Conservation (phyloP, 2,797 vertebrate genomes). For the Melanitta fusca region DNA sequence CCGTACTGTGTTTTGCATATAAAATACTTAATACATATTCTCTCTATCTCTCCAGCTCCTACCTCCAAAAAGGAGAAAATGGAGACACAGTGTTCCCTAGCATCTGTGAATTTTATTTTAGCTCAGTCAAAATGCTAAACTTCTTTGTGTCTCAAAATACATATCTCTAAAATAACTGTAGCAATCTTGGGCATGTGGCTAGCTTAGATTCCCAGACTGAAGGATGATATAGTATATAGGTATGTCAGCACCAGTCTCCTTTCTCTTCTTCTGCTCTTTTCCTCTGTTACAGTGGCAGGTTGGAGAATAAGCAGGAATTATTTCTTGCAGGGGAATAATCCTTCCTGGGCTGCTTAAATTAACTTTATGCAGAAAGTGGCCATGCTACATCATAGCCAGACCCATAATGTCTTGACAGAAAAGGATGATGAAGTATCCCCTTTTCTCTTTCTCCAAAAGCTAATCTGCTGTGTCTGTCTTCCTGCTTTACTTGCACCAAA, state of each 20-base stretch:
- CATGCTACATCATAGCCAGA: not conserved
- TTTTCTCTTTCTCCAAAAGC: not conserved
- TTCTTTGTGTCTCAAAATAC: not conserved
- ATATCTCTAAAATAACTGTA: slow-evolving; percentile 9
- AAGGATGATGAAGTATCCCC: slow-evolving; percentile 11
- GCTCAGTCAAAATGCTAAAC: not conserved
- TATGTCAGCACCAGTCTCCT: not conserved
- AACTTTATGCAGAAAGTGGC: slow-evolving; percentile 56
- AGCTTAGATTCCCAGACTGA: not conserved
- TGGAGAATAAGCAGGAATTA: slow-evolving; percentile 47
- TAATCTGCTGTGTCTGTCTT: not conserved
- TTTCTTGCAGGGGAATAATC: slow-evolving; percentile 50
- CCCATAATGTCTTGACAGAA: slow-evolving; percentile 26
- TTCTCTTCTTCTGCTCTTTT: not conserved
- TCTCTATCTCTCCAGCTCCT: not conserved
- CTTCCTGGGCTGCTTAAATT: slow-evolving; percentile 48
- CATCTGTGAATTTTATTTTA: not conserved
- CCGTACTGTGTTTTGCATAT: slow-evolving; percentile 49
- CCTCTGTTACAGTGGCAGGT: not conserved
- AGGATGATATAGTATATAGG: not conserved
- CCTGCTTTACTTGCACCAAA: not conserved
- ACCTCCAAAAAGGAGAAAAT: not conserved
- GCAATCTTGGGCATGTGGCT: not conserved
- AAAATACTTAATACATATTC: slow-evolving; percentile 49
- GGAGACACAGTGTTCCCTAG: not conserved